Conservation (phyloP, 1,140 invertebrate species). For the Aplysia californica region DNA sequence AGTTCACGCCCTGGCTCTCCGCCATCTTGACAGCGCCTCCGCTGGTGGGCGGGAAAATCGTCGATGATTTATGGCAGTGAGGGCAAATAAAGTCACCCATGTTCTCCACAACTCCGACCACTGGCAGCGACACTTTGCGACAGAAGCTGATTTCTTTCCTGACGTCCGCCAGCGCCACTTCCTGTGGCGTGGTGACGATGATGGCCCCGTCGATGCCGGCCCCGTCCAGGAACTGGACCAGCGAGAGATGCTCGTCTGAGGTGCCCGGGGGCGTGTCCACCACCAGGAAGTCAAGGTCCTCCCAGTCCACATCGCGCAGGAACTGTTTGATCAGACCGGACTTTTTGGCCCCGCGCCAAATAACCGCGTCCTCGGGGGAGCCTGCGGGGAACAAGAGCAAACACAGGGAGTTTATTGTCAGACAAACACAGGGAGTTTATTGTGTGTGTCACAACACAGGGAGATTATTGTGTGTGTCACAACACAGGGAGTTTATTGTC, state of each 20-base stretch:
- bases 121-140: constrained; percentile 85
- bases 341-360: constrained; percentile 98
- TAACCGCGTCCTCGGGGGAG: constrained; percentile 86
- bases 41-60: constrained; percentile 81
- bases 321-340: constrained; percentile 93
- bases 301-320: constrained; percentile 91
- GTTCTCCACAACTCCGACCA: constrained; percentile 94
- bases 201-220: constrained; percentile 81
- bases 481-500: no score
- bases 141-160: constrained; percentile 96
- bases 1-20: constrained; percentile 79
- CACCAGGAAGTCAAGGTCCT: constrained; percentile 91
- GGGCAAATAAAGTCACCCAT: constrained; percentile 96
- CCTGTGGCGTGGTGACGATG: constrained; percentile 92
- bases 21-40: constrained; percentile 86
- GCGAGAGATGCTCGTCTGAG: constrained; percentile 96
- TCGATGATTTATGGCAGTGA: constrained; percentile 82
- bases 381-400: constrained; percentile 67
- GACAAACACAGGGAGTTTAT: no score
- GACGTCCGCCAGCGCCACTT: constrained; percentile 93
- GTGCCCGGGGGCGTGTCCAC: constrained; percentile 98
- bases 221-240: constrained; percentile 81
- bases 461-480: no score
- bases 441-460: no score
- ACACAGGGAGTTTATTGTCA: no score